Base-by-base conservation (phyloP, 37 sponge, comb jelly and placozoan species). In the Amphimedon queenslandica region DNA sequence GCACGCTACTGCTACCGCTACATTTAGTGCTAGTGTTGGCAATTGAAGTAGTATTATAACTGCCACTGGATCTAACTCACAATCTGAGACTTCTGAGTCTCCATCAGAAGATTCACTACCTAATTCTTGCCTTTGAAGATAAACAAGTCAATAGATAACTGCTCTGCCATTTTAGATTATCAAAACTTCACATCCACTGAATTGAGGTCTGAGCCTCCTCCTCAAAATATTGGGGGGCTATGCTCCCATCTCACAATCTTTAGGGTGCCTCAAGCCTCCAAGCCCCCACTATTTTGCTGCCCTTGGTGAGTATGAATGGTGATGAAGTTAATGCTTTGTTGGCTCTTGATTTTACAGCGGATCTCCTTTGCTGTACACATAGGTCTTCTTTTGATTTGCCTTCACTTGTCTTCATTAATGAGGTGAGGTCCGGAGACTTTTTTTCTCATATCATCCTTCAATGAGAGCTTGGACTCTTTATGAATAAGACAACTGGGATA, bases 351-450 rank as follows among this genome's bases (percentile, higher is more conserved):
- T n/a, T n/a, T n/a, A 2, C 31, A 10, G 2, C 55, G 20, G 20
- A 30, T 63, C 3, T 34, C 64, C 64, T 63, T 4, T 30, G 64
- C 64, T 63, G 33, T 11, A n/a, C n/a, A n/a, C n/a, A n/a, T n/a
- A 53, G 47, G 13, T 70, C 71, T 3, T 70, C 71, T 4, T 70
- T 31, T n/a, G n/a, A n/a, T n/a, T n/a, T n/a, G n/a, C n/a, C n/a
- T n/a, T 37, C 55, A 53, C 18, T 53, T 13, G 18, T 53, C 66
- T 65, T 65, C 66, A 4, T 3, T 8, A 23, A 1, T 37, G 33
- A 37, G 3, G 66, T 28, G 5, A 37, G 32, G 33, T 16, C 37
- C 29, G 66, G 32, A 3, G 66, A 65, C 66, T 65, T n/a, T n/a
- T n/a, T n/a, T n/a, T n/a, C n/a, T n/a, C n/a, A n/a, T n/a, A n/a